These are phyloP conservation scores for Carassius gibelio DNA, from an alignment of 2,113 vertebrate genomes.

Conservation along the genomic window DNA sequence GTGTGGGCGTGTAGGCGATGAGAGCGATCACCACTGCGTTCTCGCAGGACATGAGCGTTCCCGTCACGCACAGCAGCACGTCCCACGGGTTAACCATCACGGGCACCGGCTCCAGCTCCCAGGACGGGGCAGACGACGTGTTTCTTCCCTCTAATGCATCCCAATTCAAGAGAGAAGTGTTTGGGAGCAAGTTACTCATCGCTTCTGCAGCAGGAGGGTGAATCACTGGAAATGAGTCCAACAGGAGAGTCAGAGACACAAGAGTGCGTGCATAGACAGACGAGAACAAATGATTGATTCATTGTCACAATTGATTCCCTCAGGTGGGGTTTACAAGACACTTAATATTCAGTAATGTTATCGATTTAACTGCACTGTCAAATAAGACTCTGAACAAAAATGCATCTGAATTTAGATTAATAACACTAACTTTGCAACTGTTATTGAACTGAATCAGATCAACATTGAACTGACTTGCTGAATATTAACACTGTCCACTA, in stretches of 20 bases:
- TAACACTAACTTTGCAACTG: too few species aligned
- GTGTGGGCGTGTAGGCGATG: constrained; percentile 83
- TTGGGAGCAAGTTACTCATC: constrained; percentile 64
- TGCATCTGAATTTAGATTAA: too few species aligned
- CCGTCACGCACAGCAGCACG: constrained; percentile 81
- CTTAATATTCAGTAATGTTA: background rate
- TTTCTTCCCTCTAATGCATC: constrained; percentile 64
- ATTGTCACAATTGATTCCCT: too few species aligned
- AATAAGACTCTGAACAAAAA: background rate
- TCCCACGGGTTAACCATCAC: constrained; percentile 83
- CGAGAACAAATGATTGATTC: too few species aligned
- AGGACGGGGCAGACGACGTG: constrained; percentile 48
- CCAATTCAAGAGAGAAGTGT: constrained; percentile 49
- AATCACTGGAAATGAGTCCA: constrained; percentile 70
- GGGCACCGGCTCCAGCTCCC: constrained; percentile 2
- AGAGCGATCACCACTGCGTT: constrained; percentile 88
- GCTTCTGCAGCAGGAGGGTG: constrained; percentile 71
- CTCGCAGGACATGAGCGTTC: constrained; percentile 72
- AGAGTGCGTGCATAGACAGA: background rate
- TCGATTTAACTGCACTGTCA: background rate
- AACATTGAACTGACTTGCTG: too few species aligned
- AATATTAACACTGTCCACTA: background rate
- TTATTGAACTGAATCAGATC: too few species aligned
- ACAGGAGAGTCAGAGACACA: constrained; percentile 55
- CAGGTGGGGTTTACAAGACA: too few species aligned